phyloP scores from a whole-genome alignment of 2,113 vertebrate genomes.

The Tachysurus vachellii region DNA sequence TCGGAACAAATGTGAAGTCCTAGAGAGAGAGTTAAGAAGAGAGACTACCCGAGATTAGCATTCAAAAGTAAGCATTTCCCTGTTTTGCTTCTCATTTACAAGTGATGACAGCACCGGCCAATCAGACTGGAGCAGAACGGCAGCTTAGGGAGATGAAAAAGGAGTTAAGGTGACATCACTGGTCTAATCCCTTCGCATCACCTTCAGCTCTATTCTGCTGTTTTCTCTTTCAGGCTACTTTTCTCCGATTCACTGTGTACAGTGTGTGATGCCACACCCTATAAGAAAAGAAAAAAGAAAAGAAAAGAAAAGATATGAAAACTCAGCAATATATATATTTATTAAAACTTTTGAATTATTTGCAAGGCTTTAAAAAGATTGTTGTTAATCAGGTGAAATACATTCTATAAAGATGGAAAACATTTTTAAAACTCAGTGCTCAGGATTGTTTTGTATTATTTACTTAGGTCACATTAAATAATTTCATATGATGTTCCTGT shows the following conservation, averaged over 20 bases:
- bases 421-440: neutral
- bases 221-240: constrained; percentile 27
- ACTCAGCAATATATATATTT: too few relatives aligned
- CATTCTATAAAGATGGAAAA: neutral
- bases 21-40: constrained; percentile 56
- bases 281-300: constrained; percentile 50
- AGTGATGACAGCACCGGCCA: constrained; percentile 67
- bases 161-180: constrained; percentile 75
- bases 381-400: neutral
- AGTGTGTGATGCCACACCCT: constrained; percentile 52
- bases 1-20: constrained; percentile 52
- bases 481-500: neutral
- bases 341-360: neutral
- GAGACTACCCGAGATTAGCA: constrained; percentile 63
- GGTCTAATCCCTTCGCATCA: constrained; percentile 72
- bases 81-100: constrained; percentile 79
- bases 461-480: neutral
- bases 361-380: neutral
- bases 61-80: constrained; percentile 66
- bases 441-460: neutral
- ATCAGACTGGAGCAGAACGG: constrained; percentile 72
- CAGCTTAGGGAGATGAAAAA: constrained; percentile 74
- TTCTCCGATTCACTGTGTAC: constrained; percentile 62
- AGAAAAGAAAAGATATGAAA: neutral
- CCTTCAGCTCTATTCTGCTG: constrained; percentile 61